Base-by-base conservation (phyloP, 2,888 invertebrate genomes). In the Leptopilina syphax region DNA sequence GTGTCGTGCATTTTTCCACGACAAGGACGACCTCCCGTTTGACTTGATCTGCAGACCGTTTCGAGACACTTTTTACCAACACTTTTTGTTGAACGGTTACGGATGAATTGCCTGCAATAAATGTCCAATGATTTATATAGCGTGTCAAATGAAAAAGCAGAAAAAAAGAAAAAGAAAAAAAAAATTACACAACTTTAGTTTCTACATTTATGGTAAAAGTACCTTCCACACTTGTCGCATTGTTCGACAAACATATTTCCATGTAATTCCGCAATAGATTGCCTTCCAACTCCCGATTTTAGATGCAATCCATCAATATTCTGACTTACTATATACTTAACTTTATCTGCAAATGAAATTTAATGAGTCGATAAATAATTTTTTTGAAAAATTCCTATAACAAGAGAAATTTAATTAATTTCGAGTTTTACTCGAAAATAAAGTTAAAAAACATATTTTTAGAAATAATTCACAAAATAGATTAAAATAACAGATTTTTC, bases 231-330 rank as follows among this genome's bases (percentile, higher is more conserved):
- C 86, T 95, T 94, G 90, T 95, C 95, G 91, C 99, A 99, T 90
- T 98, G 96, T 91, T 98, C 98, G 54, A 97, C 94, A 93, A 98
- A 99, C 96, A 99, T 98, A 92, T 99, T 99, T 1, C 99, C 99
- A 93, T 99, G 99, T 70, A 99, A 93, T 92, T 99, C 99, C 10
- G 98, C 95, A 82, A 99, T 92, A 89, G 95, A 93, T 86, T 95
- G 94, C 81, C 98, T 94, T 0, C 95, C 93, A 82, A 99, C 92
- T 4, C 99, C 99, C 8, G 98, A 98, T 87, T 97, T 95, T 78
- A 99, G 93, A 93, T 99, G 99, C 76, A 99, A 93, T 0, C 99
- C 99, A 93, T 99, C 99, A 86, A 99, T 98, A 92, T 99, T 99
- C 93, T 99, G 99, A 89, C 98, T 98, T 34, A 99, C 94, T 54